A percentile compares a stretch with the other conserved stretches of the same genome.
phyloP scores from a whole-genome alignment of 2,888 invertebrate species.

The Spodoptera picta region DNA sequence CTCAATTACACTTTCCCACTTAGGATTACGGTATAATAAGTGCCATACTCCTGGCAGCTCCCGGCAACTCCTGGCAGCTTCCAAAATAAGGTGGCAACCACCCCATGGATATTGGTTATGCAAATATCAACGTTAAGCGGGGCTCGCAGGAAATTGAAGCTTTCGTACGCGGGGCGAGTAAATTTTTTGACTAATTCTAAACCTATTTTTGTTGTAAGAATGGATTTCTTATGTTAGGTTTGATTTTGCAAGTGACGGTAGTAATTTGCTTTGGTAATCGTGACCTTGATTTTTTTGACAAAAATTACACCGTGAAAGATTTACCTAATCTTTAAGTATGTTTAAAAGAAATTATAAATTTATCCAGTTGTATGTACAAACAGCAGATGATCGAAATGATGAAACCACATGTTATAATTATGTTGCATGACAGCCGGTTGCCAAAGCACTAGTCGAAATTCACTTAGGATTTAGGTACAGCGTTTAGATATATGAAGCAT shows the following conservation, averaged over 20 bases:
- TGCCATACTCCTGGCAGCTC: not conserved
- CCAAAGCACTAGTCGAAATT: no score
- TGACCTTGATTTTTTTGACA: no score
- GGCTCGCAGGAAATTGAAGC: constrained; percentile 49
- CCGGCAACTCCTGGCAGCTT: constrained; percentile 11
- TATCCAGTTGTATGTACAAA: no score
- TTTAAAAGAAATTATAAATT: no score
- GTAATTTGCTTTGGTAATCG: no score
- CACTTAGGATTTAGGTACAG: no score
- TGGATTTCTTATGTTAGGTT: not conserved
- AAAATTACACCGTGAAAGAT: no score
- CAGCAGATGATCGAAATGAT: no score
- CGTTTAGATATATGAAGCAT: no score
- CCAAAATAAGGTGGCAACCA: constrained; percentile 31
- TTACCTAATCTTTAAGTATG: no score
- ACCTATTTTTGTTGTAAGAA: constrained; percentile 10
- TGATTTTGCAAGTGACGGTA: not conserved
- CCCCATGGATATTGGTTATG: constrained; percentile 55
- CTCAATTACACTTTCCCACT: constrained; percentile 21
- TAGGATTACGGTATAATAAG: constrained; percentile 39
- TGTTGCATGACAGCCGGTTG: no score
- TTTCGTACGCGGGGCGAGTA: constrained; percentile 33
- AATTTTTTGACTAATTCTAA: constrained; percentile 44
- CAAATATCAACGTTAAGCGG: constrained; percentile 47
- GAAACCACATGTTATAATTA: no score